Evolutionary conservation across 2,797 vertebrate genomes (phyloP).

Genomic region (Dermochelys coriacea): DNA sequence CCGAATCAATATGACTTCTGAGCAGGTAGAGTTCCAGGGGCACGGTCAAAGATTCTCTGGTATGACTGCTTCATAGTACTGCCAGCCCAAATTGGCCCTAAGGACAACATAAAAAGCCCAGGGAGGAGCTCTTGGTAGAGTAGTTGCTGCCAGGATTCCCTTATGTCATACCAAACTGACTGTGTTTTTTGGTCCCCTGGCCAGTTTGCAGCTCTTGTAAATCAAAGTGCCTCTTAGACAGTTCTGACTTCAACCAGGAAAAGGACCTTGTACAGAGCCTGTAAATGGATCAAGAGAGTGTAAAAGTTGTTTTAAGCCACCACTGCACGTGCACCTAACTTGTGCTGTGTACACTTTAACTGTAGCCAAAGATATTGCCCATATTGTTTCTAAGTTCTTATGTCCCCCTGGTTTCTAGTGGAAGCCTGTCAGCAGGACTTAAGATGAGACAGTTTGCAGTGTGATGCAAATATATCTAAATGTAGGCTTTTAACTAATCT

Average conservation of each 20-base stretch:
- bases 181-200: background rate
- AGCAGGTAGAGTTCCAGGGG: background rate
- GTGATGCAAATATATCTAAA: background rate
- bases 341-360: background rate
- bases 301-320: background rate
- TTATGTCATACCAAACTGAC: background rate
- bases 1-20: background rate
- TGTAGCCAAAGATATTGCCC: background rate
- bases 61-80: background rate
- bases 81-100: background rate
- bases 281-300: background rate
- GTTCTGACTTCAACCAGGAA: background rate
- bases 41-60: background rate
- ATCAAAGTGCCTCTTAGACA: background rate
- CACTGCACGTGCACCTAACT: rapidly evolving
- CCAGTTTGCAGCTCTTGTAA: background rate
- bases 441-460: background rate
- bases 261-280: background rate
- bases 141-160: background rate
- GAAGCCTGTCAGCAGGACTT: background rate
- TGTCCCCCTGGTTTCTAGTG: background rate
- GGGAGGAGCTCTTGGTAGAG: background rate
- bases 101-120: background rate
- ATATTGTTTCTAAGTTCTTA: background rate
- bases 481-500: background rate